Conservation (phyloP, 2,113 vertebrate species). For the Rhinolophus ferrumequinum region DNA sequence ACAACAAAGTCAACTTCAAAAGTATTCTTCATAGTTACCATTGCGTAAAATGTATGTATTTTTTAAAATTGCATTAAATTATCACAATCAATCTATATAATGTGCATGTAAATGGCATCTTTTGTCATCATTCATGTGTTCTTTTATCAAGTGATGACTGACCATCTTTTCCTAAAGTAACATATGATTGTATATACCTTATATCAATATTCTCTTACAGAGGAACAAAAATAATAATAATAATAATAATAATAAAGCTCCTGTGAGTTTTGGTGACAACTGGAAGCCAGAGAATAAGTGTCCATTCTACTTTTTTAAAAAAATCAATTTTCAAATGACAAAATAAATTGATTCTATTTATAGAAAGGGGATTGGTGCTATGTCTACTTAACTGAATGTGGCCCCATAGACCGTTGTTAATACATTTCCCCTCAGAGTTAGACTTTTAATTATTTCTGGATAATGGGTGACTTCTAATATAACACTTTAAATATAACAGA, state of each 20-base stretch:
- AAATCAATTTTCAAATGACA: not conserved
- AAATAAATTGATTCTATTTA: constrained; percentile 26
- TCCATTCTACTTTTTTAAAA: not conserved
- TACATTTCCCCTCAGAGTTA: not conserved
- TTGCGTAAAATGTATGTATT: not conserved
- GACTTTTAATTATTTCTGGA: not conserved
- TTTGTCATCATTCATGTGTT: not conserved
- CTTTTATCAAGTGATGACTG: not conserved
- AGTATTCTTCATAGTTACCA: not conserved
- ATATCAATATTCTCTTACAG: constrained; percentile 3
- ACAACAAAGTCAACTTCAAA: not conserved
- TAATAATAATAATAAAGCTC: not conserved
- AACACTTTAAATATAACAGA: not conserved
- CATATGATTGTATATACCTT: not conserved
- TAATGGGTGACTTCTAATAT: not conserved
- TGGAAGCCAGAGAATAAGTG: not conserved
- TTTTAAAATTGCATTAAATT: constrained; percentile 14
- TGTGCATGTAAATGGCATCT: not conserved
- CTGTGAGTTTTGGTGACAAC: not conserved
- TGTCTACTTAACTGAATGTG: not conserved
- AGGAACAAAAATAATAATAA: not conserved
- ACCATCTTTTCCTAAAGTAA: constrained; percentile 1
- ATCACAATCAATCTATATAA: not conserved
- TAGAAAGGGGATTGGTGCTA: not conserved
- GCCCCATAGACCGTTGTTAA: not conserved